These are phyloP conservation scores for Aphidius ervi DNA, from an alignment of 1,140 invertebrate species.

Conservation along the genomic window DNA sequence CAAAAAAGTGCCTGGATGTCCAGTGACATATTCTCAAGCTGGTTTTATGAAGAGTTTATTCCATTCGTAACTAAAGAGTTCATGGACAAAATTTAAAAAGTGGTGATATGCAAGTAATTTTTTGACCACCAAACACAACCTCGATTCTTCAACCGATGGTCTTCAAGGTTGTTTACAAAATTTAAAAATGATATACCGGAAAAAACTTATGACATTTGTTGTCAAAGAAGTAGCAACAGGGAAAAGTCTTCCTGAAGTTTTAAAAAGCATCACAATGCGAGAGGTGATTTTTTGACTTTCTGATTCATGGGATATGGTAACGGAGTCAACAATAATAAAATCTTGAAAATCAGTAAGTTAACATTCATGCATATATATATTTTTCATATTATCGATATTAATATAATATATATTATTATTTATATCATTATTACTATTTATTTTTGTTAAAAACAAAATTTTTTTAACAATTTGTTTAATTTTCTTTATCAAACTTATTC, in stretches of 20 bases:
- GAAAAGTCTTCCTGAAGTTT: neutral
- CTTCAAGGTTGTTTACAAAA: constrained; percentile 20
- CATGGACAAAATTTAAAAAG: constrained; percentile 25
- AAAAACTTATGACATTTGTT: neutral
- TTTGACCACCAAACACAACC: constrained; percentile 28
- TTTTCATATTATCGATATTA: too few species aligned
- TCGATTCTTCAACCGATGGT: constrained; percentile 8
- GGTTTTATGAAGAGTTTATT: constrained; percentile 38
- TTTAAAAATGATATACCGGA: constrained; percentile 15
- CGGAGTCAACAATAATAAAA: neutral
- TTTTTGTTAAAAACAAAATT: too few species aligned
- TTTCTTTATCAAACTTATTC: too few species aligned
- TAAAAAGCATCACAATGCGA: constrained; percentile 7
- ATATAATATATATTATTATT: too few species aligned
- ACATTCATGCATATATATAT: too few species aligned
- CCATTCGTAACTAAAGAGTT: constrained; percentile 32
- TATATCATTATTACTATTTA: too few species aligned
- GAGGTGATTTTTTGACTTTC: constrained; percentile 12
- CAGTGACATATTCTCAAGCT: constrained; percentile 33
- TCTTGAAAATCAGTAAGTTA: constrained; percentile 11
- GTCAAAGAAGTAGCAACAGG: neutral
- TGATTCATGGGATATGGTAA: constrained; percentile 7
- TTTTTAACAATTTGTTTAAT: too few species aligned
- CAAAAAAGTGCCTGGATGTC: constrained; percentile 44
- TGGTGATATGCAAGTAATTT: constrained; percentile 19